A percentile compares a stretch with the other conserved stretches of the same genome.
Evolutionary conservation across 2,113 vertebrate species (phyloP).

Genomic region (Noctilio leporinus): DNA sequence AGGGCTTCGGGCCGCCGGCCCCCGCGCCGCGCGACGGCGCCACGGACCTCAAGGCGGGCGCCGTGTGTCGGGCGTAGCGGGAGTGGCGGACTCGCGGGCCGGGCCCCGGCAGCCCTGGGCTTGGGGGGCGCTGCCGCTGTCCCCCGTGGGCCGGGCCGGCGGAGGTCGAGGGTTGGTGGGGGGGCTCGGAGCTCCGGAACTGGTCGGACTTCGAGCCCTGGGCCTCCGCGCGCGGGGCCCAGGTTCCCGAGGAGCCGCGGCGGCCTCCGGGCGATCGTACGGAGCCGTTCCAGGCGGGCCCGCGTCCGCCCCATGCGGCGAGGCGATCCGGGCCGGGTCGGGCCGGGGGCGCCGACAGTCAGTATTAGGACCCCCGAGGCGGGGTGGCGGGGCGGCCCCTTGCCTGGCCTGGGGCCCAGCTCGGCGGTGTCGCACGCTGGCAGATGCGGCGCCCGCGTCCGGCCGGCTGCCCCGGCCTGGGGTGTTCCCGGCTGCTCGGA

Average conservation of each 20-base stretch:
- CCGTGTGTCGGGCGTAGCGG: conserved; percentile 63
- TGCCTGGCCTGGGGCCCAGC: background rate
- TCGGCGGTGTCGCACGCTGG: background rate
- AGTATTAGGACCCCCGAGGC: conserved; percentile 28
- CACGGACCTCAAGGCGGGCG: conserved; percentile 54
- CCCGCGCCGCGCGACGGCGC: conserved; percentile 43
- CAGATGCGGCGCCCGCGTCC: background rate
- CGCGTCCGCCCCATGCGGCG: background rate
- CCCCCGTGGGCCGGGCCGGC: conserved; percentile 56
- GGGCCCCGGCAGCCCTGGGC: background rate
- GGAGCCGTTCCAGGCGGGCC: background rate
- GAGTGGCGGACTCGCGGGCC: background rate
- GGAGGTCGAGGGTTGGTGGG: background rate
- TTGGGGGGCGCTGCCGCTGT: background rate
- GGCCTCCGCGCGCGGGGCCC: background rate
- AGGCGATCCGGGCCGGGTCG: background rate
- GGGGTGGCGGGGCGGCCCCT: background rate
- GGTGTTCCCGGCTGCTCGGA: background rate
- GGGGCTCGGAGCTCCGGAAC: background rate
- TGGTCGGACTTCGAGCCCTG: background rate
- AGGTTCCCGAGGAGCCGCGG: background rate
- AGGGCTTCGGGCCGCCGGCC: conserved; percentile 75
- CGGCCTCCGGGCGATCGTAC: background rate
- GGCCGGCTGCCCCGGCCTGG: background rate
- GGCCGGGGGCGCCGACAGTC: background rate